These are phyloP conservation scores for Pterocles orientalis DNA, from an alignment of 2,113 vertebrate species.

Conservation along the genomic window DNA sequence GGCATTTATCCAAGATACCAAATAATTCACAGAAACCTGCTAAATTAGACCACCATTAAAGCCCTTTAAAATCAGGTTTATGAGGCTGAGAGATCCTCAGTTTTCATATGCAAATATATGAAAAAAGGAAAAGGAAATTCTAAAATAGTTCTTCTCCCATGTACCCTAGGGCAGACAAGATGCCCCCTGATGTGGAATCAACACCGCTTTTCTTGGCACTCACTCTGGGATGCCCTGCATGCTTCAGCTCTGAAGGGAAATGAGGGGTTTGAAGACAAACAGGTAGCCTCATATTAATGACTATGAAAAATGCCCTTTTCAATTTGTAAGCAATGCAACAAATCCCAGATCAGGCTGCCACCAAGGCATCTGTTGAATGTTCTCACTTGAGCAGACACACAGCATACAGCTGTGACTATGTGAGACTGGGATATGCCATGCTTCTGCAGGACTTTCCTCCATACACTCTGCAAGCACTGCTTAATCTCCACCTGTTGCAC, in stretches of 20 bases:
- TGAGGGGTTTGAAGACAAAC: not conserved
- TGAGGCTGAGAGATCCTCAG: not conserved
- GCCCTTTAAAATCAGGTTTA: not conserved
- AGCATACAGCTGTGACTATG: not conserved
- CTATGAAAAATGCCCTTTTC: not conserved
- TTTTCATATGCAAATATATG: not conserved
- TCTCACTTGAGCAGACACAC: accelerated
- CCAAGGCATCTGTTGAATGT: not conserved
- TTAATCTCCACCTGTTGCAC: not conserved
- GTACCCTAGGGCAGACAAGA: not conserved
- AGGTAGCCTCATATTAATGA: not conserved
- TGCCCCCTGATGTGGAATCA: not conserved
- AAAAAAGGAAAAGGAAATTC: not conserved
- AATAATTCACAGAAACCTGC: not conserved
- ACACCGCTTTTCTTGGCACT: not conserved
- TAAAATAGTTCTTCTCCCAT: not conserved
- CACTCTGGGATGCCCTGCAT: not conserved
- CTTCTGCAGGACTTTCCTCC: not conserved
- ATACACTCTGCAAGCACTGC: not conserved
- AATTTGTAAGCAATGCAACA: not conserved
- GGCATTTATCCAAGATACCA: not conserved
- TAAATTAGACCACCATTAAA: not conserved
- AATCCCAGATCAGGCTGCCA: not conserved
- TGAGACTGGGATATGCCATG: not conserved
- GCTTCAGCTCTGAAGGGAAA: not conserved